Evolutionary conservation across 2,113 vertebrate genomes (phyloP).

Genomic region (Damaliscus lunatus): DNA sequence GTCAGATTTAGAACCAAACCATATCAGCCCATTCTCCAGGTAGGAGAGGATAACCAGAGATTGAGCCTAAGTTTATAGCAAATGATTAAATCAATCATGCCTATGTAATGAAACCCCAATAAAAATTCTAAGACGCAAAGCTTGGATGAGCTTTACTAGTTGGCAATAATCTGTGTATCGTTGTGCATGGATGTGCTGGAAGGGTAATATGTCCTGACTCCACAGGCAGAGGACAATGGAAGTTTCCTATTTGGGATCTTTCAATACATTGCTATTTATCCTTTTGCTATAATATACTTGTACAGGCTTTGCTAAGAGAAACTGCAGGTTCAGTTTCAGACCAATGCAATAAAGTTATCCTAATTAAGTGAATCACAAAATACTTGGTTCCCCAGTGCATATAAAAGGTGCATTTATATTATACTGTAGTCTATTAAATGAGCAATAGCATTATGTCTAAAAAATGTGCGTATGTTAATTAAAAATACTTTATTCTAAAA

Average conservation of each 20-base stretch:
- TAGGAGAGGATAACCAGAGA: background rate
- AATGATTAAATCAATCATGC: background rate
- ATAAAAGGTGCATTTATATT: background rate
- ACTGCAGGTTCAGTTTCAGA: background rate
- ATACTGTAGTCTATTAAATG: background rate
- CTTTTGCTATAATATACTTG: background rate
- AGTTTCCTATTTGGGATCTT: background rate
- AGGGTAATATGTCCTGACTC: background rate
- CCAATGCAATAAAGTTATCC: background rate
- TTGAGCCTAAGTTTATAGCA: background rate
- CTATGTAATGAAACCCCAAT: background rate
- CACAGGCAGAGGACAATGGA: background rate
- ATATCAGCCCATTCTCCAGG: background rate
- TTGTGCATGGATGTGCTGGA: background rate
- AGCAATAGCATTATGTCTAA: background rate
- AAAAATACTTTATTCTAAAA: background rate
- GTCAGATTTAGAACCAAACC: background rate
- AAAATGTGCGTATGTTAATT: background rate
- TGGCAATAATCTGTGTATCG: background rate
- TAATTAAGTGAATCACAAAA: background rate
- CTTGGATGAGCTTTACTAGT: background rate
- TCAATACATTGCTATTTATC: fast-evolving
- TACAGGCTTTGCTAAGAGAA: background rate
- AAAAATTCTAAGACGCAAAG: background rate
- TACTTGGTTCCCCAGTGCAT: background rate